phyloP scores from a whole-genome alignment of 2,888 invertebrate genomes.

The Ennomos erosarius region DNA sequence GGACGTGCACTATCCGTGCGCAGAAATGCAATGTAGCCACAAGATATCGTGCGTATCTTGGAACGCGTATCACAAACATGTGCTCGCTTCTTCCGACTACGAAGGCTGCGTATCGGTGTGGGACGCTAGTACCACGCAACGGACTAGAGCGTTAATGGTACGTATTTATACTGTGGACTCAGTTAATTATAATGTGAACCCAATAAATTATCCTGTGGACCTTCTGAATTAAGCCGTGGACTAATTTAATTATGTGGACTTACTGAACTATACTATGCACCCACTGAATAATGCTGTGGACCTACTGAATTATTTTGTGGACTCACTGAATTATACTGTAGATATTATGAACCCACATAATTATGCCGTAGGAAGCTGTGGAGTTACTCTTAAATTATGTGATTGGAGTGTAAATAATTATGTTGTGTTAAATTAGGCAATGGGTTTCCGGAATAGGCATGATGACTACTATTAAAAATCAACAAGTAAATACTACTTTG shows the following conservation, averaged over 20 bases:
- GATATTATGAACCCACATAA: too few relatives aligned
- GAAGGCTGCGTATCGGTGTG: conserved; percentile 97
- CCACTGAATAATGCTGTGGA: background rate
- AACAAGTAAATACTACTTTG: too few relatives aligned
- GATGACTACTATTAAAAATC: too few relatives aligned
- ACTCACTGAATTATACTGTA: background rate
- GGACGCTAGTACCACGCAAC: conserved; percentile 93
- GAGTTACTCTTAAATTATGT: too few relatives aligned
- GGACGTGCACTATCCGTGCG: conserved; percentile 96
- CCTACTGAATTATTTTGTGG: background rate
- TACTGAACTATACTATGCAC: background rate
- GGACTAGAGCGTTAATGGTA: conserved; percentile 85
- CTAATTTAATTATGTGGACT: background rate
- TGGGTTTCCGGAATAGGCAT: too few relatives aligned
- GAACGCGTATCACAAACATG: conserved; percentile 94
- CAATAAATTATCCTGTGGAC: background rate
- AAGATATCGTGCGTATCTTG: conserved; percentile 98
- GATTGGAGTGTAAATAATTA: too few relatives aligned
- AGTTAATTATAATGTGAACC: conserved; percentile 1
- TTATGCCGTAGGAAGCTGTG: too few relatives aligned
- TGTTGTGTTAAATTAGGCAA: too few relatives aligned
- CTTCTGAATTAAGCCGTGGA: background rate
- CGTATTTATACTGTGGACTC: conserved; percentile 18
- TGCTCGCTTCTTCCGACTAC: conserved; percentile 96
- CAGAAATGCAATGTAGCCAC: conserved; percentile 95